These are phyloP conservation scores for Mylabris phalerata DNA, from an alignment of 1,140 invertebrate genomes.

Conservation along the genomic window DNA sequence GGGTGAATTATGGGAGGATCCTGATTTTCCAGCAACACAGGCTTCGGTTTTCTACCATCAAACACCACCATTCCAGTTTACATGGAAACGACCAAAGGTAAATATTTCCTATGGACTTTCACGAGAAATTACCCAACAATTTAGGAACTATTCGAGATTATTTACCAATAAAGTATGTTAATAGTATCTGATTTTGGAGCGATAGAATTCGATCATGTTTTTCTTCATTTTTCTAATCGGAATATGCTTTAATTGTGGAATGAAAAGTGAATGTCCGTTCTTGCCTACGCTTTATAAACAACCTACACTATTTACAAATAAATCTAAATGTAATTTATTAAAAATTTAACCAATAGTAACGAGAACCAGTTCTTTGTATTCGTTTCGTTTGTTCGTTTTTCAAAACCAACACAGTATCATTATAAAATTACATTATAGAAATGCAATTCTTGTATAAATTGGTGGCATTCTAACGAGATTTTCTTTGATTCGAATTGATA, in stretches of 20 bases:
- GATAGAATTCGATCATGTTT: too few relatives aligned
- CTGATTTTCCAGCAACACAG: conserved; percentile 82
- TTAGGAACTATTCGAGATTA: too few relatives aligned
- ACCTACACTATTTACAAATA: background rate
- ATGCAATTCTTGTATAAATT: too few relatives aligned
- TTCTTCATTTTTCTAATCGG: background rate
- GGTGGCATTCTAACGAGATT: too few relatives aligned
- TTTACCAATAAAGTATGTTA: background rate
- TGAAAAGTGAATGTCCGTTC: background rate
- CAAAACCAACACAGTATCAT: too few relatives aligned
- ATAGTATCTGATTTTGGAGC: background rate
- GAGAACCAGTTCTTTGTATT: background rate
- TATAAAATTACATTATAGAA: too few relatives aligned
- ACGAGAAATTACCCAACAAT: too few relatives aligned
- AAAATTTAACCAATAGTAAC: background rate
- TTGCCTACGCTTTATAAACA: background rate
- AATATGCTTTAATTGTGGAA: background rate
- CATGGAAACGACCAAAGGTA: conserved; percentile 88
- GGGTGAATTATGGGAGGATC: conserved; percentile 84
- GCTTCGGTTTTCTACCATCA: conserved; percentile 89
- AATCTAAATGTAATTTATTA: background rate
- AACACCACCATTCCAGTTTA: conserved; percentile 84
- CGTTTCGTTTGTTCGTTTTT: background rate
- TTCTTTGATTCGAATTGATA: too few relatives aligned
- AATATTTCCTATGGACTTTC: conserved; percentile 21